Evolutionary conservation across 1,140 invertebrate species (phyloP).

Genomic region (Caenorhabditis inopinata): DNA sequence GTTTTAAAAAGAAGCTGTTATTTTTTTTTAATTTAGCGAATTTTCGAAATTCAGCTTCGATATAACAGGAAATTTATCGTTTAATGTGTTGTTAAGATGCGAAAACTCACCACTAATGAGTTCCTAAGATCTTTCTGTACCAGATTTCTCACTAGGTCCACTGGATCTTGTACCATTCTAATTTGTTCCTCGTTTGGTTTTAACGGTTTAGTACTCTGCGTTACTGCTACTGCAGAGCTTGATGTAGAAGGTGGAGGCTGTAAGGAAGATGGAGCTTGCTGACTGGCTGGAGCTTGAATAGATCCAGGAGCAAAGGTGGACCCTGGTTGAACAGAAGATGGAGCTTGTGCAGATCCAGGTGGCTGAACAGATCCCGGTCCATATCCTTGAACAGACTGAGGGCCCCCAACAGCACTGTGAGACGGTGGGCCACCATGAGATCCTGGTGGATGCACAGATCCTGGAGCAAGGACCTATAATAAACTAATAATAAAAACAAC

Average conservation of each 20-base stretch:
- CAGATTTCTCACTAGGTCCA: not conserved
- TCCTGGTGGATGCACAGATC: not conserved
- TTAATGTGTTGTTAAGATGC: no score
- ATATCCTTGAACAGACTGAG: not conserved
- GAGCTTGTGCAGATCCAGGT: slow-evolving; percentile 1
- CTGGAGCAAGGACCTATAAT: not conserved
- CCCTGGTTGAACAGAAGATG: not conserved
- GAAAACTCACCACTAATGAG: not conserved
- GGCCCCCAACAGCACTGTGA: not conserved
- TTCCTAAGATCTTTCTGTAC: slow-evolving; percentile 16
- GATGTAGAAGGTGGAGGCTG: not conserved
- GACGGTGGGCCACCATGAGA: not conserved
- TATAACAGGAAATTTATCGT: not conserved
- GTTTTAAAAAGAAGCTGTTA: no score
- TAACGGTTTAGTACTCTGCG: not conserved
- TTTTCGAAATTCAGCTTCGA: no score
- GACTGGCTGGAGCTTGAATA: not conserved
- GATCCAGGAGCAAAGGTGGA: not conserved
- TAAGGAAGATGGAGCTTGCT: not conserved
- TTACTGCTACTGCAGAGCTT: not conserved
- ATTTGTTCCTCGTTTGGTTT: slow-evolving; percentile 19
- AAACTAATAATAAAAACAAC: no score
- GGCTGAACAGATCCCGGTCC: not conserved
- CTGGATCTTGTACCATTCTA: slow-evolving; percentile 2
- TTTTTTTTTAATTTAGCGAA: no score